phyloP scores from a whole-genome alignment of 2,888 invertebrate genomes.

The Rosalia funebris region DNA sequence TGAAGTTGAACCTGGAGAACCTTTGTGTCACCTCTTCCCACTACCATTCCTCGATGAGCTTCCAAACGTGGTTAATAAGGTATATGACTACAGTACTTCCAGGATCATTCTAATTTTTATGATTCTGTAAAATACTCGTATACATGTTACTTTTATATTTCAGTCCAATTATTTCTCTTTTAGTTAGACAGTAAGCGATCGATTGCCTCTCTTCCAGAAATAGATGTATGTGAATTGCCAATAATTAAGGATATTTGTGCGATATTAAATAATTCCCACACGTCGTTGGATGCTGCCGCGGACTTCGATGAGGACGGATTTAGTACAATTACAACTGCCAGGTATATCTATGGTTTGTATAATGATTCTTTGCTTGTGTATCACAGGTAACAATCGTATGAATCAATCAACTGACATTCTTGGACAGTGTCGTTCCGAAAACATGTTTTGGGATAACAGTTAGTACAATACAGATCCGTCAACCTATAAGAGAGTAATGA shows the following conservation, averaged over 20 bases:
- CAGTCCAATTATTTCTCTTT: too few relatives aligned
- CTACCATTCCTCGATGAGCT: conserved; percentile 33
- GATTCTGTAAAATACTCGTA: not conserved
- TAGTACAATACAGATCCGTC: too few relatives aligned
- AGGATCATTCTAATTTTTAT: not conserved
- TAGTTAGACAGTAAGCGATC: not conserved
- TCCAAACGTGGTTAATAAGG: not conserved
- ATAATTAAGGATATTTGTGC: conserved; percentile 52
- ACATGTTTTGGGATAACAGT: too few relatives aligned
- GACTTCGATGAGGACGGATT: conserved; percentile 55
- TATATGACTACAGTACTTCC: not conserved
- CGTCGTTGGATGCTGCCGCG: conserved; percentile 48
- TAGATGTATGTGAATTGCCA: conserved; percentile 52
- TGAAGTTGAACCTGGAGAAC: conserved; percentile 46
- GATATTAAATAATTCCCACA: conserved; percentile 50
- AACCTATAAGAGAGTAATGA: too few relatives aligned
- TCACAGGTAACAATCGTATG: too few relatives aligned
- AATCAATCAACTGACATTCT: too few relatives aligned
- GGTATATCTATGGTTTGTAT: too few relatives aligned
- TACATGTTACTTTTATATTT: not conserved
- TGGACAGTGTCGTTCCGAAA: too few relatives aligned
- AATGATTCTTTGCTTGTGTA: too few relatives aligned
- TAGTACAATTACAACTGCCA: conserved; percentile 47
- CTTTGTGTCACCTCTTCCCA: conserved; percentile 56
- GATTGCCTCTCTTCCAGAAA: not conserved